Evolutionary conservation across 1,140 invertebrate genomes (phyloP).

Genomic region (Euwallacea fornicatus): DNA sequence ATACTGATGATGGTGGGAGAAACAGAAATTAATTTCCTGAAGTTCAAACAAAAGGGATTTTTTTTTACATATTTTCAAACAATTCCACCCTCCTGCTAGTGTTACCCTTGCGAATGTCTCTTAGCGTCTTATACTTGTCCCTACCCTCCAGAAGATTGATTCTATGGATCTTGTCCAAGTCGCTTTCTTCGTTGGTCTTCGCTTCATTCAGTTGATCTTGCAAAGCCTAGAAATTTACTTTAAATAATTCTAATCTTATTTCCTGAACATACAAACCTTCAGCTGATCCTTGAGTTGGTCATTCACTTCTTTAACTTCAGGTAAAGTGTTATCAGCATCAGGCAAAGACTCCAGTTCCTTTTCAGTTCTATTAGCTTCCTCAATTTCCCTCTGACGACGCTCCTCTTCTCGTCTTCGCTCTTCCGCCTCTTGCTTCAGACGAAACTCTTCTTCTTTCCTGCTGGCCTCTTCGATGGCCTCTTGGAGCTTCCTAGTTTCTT

Average conservation of each 20-base stretch:
- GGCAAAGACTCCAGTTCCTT: constrained; percentile 47
- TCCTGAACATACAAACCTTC: constrained; percentile 36
- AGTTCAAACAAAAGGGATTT: too few species aligned
- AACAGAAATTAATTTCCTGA: too few species aligned
- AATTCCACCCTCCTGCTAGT: constrained; percentile 50
- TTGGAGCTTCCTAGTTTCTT: constrained; percentile 83
- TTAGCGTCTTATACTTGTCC: constrained; percentile 51
- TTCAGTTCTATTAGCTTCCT: constrained; percentile 29
- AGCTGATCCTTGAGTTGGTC: constrained; percentile 48
- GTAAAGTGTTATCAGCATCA: constrained; percentile 45
- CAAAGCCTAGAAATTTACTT: constrained; percentile 35
- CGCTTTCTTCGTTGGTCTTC: constrained; percentile 46
- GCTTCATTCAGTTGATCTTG: constrained; percentile 43
- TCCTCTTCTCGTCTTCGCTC: constrained; percentile 41
- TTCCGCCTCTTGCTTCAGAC: constrained; percentile 36
- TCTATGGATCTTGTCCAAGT: constrained; percentile 51
- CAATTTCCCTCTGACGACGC: constrained; percentile 31
- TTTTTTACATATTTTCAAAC: constrained; percentile 50
- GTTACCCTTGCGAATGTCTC: constrained; percentile 50
- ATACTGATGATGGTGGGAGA: too few species aligned
- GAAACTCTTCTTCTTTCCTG: constrained; percentile 36
- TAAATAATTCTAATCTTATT: too few species aligned
- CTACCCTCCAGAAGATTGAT: constrained; percentile 48
- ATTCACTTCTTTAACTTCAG: constrained; percentile 47
- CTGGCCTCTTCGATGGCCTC: constrained; percentile 62